Evolutionary conservation across 2,113 vertebrate genomes (phyloP).

Genomic region (Ceyx margarethae): DNA sequence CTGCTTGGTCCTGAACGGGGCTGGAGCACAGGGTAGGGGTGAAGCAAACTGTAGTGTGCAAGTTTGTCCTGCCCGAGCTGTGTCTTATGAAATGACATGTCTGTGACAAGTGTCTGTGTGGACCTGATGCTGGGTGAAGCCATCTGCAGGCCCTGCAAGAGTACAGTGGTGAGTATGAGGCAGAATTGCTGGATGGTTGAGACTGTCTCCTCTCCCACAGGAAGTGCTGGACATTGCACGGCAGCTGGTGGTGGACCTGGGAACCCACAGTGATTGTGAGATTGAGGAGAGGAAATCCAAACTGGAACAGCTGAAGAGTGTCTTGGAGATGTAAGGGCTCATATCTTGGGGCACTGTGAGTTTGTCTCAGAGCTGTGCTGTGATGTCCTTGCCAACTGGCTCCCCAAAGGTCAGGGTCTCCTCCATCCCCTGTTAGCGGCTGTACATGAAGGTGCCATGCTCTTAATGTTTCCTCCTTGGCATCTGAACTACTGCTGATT

Average conservation of each 20-base stretch:
- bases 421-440: neutral
- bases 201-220: conserved; percentile 65
- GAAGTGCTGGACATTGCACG: conserved; percentile 97
- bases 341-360: accelerated
- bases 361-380: neutral
- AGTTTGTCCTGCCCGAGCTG: neutral
- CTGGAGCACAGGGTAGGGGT: neutral
- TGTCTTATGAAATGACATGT: neutral
- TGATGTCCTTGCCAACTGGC: neutral
- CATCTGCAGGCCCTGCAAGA: neutral
- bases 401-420: neutral
- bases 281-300: conserved; percentile 95
- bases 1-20: neutral
- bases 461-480: neutral
- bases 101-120: neutral
- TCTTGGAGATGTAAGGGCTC: conserved; percentile 92
- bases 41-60: neutral
- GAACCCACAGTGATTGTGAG: conserved; percentile 85
- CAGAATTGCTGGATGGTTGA: neutral
- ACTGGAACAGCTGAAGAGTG: conserved; percentile 95
- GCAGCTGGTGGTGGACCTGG: conserved; percentile 88
- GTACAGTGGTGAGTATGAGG: neutral
- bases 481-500: neutral
- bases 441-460: neutral
- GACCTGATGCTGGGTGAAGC: neutral